phyloP scores from a whole-genome alignment of 2,888 invertebrate species.

The Ditula angustiorana region DNA sequence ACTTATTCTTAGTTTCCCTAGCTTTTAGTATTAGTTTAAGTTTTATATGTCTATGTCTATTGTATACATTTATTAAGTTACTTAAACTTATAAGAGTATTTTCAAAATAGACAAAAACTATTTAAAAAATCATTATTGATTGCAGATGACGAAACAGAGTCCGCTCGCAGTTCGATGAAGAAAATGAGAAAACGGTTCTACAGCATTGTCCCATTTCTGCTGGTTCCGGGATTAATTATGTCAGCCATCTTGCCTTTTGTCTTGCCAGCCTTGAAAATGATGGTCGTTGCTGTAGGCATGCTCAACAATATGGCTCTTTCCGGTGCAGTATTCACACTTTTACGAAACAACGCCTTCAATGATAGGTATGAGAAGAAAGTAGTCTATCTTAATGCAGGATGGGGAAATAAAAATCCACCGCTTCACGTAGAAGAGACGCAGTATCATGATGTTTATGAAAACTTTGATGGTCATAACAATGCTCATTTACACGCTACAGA shows the following conservation, averaged over 20 bases:
- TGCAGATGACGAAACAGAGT: slow-evolving; percentile 56
- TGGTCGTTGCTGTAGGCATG: slow-evolving; percentile 85
- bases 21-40: too few species aligned
- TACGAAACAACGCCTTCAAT: slow-evolving; percentile 85
- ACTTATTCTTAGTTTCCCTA: too few species aligned
- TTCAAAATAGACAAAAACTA: too few species aligned
- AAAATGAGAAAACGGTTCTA: slow-evolving; percentile 69
- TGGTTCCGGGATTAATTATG: slow-evolving; percentile 87
- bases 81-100: too few species aligned
- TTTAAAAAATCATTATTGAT: slow-evolving; percentile 30
- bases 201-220: slow-evolving; percentile 81
- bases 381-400: slow-evolving; percentile 85
- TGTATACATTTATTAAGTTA: neutral
- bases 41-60: too few species aligned
- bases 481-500: neutral
- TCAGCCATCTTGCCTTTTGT: slow-evolving; percentile 89
- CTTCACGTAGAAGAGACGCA: slow-evolving; percentile 47
- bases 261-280: slow-evolving; percentile 88
- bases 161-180: slow-evolving; percentile 66
- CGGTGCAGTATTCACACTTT: slow-evolving; percentile 85
- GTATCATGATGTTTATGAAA: slow-evolving; percentile 43
- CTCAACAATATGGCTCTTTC: slow-evolving; percentile 89
- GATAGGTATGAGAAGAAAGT: slow-evolving; percentile 83
- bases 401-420: slow-evolving; percentile 72
- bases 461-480: slow-evolving; percentile 18